Conservation (phyloP, 1,140 invertebrate genomes). For the Mya arenaria region DNA sequence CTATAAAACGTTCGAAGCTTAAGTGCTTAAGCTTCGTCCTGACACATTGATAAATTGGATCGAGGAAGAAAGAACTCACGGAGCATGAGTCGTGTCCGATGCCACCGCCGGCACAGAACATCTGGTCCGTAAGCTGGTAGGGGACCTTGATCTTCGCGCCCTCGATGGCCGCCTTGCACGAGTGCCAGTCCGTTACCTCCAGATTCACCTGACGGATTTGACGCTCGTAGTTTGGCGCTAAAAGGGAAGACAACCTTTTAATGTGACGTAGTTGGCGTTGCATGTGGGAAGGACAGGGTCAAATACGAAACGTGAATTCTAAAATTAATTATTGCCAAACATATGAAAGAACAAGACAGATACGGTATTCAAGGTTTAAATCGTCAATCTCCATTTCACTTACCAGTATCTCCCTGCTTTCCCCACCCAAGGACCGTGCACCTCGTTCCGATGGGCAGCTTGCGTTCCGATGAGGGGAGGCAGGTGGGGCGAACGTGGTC, state of each 20-base stretch:
- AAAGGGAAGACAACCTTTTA: background rate
- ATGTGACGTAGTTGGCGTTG: too few species aligned
- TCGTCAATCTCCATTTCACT: too few species aligned
- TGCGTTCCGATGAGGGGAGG: slow-evolving; percentile 60
- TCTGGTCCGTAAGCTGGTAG: slow-evolving; percentile 64
- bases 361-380: too few species aligned
- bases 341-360: too few species aligned
- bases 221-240: slow-evolving; percentile 62
- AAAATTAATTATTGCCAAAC: too few species aligned
- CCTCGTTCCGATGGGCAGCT: slow-evolving; percentile 57
- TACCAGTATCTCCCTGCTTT: slow-evolving; percentile 51
- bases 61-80: too few species aligned
- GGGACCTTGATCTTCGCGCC: slow-evolving; percentile 45
- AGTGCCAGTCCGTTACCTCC: slow-evolving; percentile 62
- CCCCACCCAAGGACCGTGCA: slow-evolving; percentile 71
- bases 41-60: too few species aligned
- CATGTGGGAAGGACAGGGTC: too few species aligned
- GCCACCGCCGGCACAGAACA: slow-evolving; percentile 70
- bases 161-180: slow-evolving; percentile 59
- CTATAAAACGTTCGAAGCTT: too few species aligned
- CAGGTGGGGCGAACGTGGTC: slow-evolving; percentile 94
- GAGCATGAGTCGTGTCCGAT: slow-evolving; percentile 64
- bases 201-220: slow-evolving; percentile 62
- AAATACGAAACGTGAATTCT: too few species aligned
- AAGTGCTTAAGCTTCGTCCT: too few species aligned